Percentiles rank a stretch among this genome's conserved stretches.
Evolutionary conservation across 2,888 invertebrate genomes (phyloP).

Genomic region (Pogonocherus hispidulus): DNA sequence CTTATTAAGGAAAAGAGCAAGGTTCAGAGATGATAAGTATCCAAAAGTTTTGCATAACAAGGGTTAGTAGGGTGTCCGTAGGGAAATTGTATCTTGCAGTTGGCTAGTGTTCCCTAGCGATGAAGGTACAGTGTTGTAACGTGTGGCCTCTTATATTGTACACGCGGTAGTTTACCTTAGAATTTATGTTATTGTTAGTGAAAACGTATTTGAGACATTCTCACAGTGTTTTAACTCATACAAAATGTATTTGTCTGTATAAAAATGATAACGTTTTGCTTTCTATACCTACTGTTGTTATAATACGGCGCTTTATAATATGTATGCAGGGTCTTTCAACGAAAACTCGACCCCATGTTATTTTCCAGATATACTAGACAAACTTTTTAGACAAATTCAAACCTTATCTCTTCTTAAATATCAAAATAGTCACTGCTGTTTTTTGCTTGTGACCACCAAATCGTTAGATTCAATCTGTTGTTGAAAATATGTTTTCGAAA

Average conservation of each 20-base stretch:
- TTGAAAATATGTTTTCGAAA: too few relatives aligned
- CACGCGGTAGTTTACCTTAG: slow-evolving; percentile 62
- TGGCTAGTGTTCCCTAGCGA: slow-evolving; percentile 57
- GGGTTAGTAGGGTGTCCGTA: slow-evolving; percentile 53
- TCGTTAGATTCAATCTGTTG: too few relatives aligned
- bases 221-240: slow-evolving; percentile 27
- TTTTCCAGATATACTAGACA: too few relatives aligned
- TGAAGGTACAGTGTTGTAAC: slow-evolving; percentile 52
- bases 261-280: slow-evolving; percentile 22
- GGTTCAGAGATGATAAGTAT: slow-evolving; percentile 36
- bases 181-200: slow-evolving; percentile 63
- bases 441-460: too few relatives aligned
- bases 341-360: too few relatives aligned
- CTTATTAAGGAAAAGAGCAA: slow-evolving; percentile 14
- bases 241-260: slow-evolving; percentile 18
- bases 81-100: slow-evolving; percentile 52
- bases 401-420: too few relatives aligned
- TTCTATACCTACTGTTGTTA: background rate
- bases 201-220: slow-evolving; percentile 55
- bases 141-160: slow-evolving; percentile 49
- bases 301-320: background rate
- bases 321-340: too few relatives aligned
- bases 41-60: slow-evolving; percentile 47
- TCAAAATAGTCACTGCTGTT: too few relatives aligned
- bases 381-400: too few relatives aligned